A percentile compares a stretch with the other conserved stretches of the same genome.
These are phyloP conservation scores for Falco novaeseelandiae DNA, from an alignment of 2,797 vertebrate species.

Conservation along the genomic window DNA sequence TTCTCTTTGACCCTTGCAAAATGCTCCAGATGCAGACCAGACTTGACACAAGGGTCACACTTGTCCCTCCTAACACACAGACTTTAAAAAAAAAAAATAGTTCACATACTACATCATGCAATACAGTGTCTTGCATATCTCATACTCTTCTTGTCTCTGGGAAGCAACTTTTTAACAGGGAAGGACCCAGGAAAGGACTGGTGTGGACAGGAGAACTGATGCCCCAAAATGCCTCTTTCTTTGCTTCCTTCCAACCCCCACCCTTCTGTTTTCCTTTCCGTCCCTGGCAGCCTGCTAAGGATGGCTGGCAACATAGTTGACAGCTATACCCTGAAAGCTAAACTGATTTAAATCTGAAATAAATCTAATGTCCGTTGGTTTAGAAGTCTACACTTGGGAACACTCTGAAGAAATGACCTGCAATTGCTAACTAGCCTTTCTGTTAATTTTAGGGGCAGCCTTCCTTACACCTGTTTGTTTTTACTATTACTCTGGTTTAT, in stretches of 20 bases:
- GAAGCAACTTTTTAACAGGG: not conserved
- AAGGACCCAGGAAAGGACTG: not conserved
- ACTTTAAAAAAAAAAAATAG: not conserved
- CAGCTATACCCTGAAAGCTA: constrained; percentile 7
- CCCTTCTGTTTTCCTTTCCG: not conserved
- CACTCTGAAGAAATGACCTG: not conserved
- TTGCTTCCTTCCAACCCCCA: not conserved
- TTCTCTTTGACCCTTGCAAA: not conserved
- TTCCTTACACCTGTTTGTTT: not conserved
- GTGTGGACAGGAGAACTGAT: not conserved
- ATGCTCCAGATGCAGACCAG: not conserved
- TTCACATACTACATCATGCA: not conserved
- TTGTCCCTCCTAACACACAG: not conserved
- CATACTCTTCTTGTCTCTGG: not conserved
- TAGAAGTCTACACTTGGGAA: not conserved
- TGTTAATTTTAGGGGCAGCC: not conserved
- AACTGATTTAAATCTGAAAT: constrained; percentile 40
- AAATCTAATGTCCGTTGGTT: not conserved
- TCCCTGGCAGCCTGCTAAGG: not conserved
- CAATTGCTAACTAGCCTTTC: not conserved
- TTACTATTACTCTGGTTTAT: not conserved
- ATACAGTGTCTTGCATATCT: not conserved
- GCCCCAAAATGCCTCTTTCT: not conserved
- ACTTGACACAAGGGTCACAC: not conserved
- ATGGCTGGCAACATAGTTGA: not conserved